These are phyloP conservation scores for Girardinus metallicus DNA, from an alignment of 2,797 vertebrate genomes.

Conservation along the genomic window DNA sequence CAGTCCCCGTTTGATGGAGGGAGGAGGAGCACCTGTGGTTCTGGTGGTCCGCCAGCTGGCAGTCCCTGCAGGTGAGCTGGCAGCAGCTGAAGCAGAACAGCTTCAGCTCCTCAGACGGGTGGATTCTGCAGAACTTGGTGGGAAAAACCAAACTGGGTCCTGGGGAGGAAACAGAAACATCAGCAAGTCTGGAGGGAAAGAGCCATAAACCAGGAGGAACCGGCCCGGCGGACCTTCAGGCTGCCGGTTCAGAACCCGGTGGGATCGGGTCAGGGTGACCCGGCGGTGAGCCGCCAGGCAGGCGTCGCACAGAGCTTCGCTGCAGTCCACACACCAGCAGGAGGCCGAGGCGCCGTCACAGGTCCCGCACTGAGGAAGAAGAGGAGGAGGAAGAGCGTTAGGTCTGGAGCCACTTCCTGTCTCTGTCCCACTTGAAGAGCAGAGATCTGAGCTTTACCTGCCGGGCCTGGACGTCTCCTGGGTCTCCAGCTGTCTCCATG, in stretches of 20 bases:
- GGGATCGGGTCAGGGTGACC: constrained; percentile 31
- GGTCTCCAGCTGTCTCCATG: neutral
- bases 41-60: constrained; percentile 73
- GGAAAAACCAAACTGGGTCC: constrained; percentile 16
- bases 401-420: neutral
- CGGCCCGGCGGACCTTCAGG: constrained; percentile 2
- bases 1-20: too few relatives aligned
- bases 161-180: constrained; percentile 13
- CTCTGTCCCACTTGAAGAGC: too few relatives aligned
- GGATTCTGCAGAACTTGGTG: constrained; percentile 62
- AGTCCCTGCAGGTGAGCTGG: constrained; percentile 74
- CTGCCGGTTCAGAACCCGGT: constrained; percentile 34
- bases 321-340: constrained; percentile 52
- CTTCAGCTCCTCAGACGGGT: constrained; percentile 66
- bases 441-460: constrained; percentile 16
- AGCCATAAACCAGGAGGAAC: neutral
- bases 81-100: constrained; percentile 72
- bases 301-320: constrained; percentile 39
- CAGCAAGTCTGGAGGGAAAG: neutral
- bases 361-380: constrained; percentile 40
- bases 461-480: neutral
- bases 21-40: constrained; percentile 66
- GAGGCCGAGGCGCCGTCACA: constrained; percentile 8
- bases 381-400: neutral
- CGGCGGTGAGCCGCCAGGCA: constrained; percentile 48